A percentile compares a stretch with the other conserved stretches of the same genome.
phyloP scores from a whole-genome alignment of 2,888 invertebrate genomes.

The Resseliella maxima region DNA sequence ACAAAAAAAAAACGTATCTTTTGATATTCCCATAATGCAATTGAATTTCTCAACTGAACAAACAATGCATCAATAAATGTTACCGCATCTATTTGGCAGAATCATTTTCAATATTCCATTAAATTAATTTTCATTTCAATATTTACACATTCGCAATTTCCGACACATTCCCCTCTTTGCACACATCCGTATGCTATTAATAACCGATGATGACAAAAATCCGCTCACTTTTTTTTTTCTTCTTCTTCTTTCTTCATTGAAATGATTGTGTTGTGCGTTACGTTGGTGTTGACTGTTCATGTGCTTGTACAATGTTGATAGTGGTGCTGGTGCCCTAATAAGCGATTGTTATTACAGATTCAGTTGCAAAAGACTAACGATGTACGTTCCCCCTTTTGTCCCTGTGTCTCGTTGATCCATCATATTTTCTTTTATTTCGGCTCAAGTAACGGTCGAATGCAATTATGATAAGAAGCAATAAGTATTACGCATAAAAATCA shows the following conservation, averaged over 20 bases:
- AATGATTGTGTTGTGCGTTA: background rate
- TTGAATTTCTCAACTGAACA: background rate
- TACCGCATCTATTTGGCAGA: slow-evolving; percentile 31
- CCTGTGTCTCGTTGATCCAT: background rate
- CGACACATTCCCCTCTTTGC: background rate
- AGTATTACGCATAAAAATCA: slow-evolving; percentile 19
- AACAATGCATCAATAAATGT: background rate
- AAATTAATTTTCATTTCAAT: slow-evolving; percentile 45
- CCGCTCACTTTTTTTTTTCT: background rate
- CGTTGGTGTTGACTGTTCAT: too few species aligned
- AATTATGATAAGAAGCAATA: slow-evolving; percentile 40
- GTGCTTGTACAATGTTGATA: background rate
- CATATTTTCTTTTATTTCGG: background rate
- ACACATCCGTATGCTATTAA: slow-evolving; percentile 16
- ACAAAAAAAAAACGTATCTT: too few species aligned
- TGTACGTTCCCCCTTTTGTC: background rate
- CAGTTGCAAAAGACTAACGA: background rate
- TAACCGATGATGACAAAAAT: slow-evolving; percentile 35
- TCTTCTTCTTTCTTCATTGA: background rate
- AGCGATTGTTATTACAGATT: slow-evolving; percentile 25
- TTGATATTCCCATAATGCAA: too few species aligned
- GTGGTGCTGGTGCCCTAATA: background rate
- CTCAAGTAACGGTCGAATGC: slow-evolving; percentile 27
- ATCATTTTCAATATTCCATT: slow-evolving; percentile 33
- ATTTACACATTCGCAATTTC: slow-evolving; percentile 35